Conservation (phyloP, 2,113 vertebrate genomes). For the Manacus vitellinus region DNA sequence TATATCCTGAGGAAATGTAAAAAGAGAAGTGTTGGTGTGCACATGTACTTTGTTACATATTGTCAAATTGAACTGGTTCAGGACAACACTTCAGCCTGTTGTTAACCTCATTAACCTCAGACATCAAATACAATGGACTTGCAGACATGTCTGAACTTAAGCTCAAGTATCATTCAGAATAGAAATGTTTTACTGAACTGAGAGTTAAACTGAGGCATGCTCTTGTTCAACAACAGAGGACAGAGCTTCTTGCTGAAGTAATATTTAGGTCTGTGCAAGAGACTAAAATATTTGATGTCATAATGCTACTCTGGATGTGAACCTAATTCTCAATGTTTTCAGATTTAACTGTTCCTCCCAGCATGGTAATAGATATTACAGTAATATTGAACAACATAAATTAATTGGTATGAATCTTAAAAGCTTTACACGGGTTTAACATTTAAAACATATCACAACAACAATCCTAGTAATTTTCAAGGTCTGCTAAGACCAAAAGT, state of each 20-base stretch:
- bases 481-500: neutral
- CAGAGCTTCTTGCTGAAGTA: neutral
- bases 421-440: neutral
- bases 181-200: neutral
- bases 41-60: neutral
- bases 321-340: neutral
- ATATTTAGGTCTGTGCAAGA: neutral
- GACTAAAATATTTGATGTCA: neutral
- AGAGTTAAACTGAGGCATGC: neutral
- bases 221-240: neutral
- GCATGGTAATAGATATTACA: neutral
- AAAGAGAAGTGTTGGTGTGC: neutral
- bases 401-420: neutral
- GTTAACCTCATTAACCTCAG: neutral
- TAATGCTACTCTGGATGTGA: neutral
- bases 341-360: neutral
- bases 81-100: neutral
- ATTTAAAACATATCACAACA: neutral
- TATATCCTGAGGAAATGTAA: neutral
- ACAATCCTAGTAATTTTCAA: neutral
- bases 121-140: neutral
- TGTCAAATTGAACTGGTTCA: neutral
- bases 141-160: neutral
- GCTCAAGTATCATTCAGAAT: neutral
- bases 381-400: neutral